phyloP scores from a whole-genome alignment of 2,888 invertebrate species.

The Drosophila borborema region DNA sequence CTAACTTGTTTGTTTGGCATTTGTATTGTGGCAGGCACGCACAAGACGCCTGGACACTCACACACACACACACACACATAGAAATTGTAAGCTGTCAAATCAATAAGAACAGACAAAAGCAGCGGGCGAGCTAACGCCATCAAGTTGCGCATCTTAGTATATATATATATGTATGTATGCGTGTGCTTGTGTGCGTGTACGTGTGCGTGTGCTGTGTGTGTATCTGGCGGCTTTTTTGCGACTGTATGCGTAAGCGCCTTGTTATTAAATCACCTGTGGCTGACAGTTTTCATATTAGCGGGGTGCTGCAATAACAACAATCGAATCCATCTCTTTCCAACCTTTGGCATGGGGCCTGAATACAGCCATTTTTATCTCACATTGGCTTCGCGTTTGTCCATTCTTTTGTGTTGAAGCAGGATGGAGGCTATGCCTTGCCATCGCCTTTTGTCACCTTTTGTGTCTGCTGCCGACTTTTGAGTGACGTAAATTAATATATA shows the following conservation, averaged over 20 bases:
- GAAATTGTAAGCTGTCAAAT: constrained; percentile 71
- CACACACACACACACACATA: constrained; percentile 19
- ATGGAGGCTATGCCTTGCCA: constrained; percentile 15
- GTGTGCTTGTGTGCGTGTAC: constrained; percentile 13
- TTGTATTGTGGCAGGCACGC: constrained; percentile 66
- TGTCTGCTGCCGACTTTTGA: constrained; percentile 53
- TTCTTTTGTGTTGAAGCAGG: constrained; percentile 22
- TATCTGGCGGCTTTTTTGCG: constrained; percentile 25
- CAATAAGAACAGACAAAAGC: constrained; percentile 69
- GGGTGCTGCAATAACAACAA: constrained; percentile 44
- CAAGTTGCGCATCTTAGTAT: constrained; percentile 28
- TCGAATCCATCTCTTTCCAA: constrained; percentile 48
- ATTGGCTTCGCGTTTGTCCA: constrained; percentile 47
- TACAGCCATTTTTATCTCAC: constrained; percentile 40
- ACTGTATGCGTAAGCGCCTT: constrained; percentile 46
- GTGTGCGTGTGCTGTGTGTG: constrained; percentile 9
- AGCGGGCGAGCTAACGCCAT: constrained; percentile 49
- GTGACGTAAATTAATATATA: constrained; percentile 70
- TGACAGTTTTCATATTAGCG: constrained; percentile 70
- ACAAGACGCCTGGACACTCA: constrained; percentile 53
- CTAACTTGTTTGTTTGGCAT: constrained; percentile 51
- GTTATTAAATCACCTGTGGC: constrained; percentile 78
- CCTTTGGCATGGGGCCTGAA: constrained; percentile 6
- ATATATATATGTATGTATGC: constrained; percentile 19
- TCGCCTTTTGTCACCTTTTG: constrained; percentile 69